These are phyloP conservation scores for Bombyx huttoni DNA, from an alignment of 2,888 invertebrate genomes.

Conservation along the genomic window DNA sequence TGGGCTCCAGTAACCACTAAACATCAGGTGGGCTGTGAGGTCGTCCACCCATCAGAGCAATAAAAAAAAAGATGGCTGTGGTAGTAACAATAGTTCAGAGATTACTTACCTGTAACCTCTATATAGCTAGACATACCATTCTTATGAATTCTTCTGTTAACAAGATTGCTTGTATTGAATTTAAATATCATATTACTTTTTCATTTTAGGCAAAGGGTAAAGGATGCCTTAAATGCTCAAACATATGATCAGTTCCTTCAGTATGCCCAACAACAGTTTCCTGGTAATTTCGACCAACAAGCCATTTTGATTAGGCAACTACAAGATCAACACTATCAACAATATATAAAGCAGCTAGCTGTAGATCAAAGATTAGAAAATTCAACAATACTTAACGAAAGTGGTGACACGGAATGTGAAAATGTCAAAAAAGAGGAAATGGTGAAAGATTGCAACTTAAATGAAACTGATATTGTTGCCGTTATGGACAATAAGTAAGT, in stretches of 20 bases:
- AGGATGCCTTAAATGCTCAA: slow-evolving; percentile 96
- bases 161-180: not conserved
- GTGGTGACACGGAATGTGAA: slow-evolving; percentile 20
- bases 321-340: slow-evolving; percentile 99
- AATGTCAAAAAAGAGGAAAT: slow-evolving; percentile 21
- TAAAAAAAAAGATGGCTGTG: too few relatives aligned
- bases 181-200: too few relatives aligned
- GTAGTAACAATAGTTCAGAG: too few relatives aligned
- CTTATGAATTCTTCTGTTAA: not conserved
- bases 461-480: slow-evolving; percentile 29
- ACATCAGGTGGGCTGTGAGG: too few relatives aligned
- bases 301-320: slow-evolving; percentile 92
- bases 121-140: too few relatives aligned
- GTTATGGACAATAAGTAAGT: slow-evolving; percentile 49
- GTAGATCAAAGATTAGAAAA: slow-evolving; percentile 56
- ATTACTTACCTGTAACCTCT: too few relatives aligned
- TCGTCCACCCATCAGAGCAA: too few relatives aligned
- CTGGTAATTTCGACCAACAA: slow-evolving; percentile 90
- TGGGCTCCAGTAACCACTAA: too few relatives aligned
- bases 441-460: slow-evolving; percentile 40
- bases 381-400: slow-evolving; percentile 36
- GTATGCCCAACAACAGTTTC: slow-evolving; percentile 95
- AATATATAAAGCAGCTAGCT: slow-evolving; percentile 96
- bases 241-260: slow-evolving; percentile 88
- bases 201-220: slow-evolving; percentile 80